phyloP scores from a whole-genome alignment of 2,113 vertebrate genomes.

The Platanista minor region DNA sequence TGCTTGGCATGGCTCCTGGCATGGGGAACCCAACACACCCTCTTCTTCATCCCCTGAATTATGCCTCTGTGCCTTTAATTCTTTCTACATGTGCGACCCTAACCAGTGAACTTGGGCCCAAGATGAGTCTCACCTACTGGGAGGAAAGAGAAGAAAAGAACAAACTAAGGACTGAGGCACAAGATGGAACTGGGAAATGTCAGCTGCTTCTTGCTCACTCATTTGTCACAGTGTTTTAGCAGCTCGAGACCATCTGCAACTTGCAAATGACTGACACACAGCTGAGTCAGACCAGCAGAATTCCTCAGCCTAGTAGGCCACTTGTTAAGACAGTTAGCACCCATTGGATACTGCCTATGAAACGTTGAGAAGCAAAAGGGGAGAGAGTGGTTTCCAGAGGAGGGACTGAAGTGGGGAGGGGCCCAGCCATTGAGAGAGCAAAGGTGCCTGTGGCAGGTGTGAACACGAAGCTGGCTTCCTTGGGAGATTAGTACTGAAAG shows the following conservation, averaged over 20 bases:
- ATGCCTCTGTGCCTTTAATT: background rate
- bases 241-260: background rate
- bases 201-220: background rate
- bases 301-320: background rate
- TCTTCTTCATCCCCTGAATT: background rate
- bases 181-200: background rate
- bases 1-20: background rate
- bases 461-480: background rate
- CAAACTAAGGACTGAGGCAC: background rate
- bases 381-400: background rate
- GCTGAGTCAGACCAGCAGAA: background rate
- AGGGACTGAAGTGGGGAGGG: background rate
- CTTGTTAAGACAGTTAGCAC: background rate
- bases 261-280: background rate
- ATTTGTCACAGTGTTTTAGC: background rate
- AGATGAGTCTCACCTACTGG: background rate
- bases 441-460: background rate
- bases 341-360: background rate
- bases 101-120: background rate
- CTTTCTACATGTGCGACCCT: background rate
- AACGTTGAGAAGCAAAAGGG: background rate
- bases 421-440: background rate
- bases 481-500: background rate
- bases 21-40: background rate
- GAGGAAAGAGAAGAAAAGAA: background rate